Conservation (phyloP, 2,888 invertebrate species). For the Podotricha telesiphe region DNA sequence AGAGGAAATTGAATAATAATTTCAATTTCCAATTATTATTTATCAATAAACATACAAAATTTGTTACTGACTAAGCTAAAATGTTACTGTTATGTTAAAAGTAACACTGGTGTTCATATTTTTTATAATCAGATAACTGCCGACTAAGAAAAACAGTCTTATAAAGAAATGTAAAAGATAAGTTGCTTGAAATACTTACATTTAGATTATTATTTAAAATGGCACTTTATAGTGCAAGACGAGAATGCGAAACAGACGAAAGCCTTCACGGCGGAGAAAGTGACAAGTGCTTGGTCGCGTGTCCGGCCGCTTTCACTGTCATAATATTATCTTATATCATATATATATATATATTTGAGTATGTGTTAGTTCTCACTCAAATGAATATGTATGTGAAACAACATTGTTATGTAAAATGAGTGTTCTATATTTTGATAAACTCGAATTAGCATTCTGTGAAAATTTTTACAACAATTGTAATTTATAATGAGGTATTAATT, state of each 20-base stretch:
- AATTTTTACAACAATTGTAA: background rate
- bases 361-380: slow-evolving; percentile 6
- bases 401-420: background rate
- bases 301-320: slow-evolving; percentile 38
- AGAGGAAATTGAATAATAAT: no score
- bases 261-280: slow-evolving; percentile 37
- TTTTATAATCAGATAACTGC: background rate
- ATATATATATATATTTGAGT: background rate
- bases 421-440: background rate
- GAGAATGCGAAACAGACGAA: slow-evolving; percentile 24
- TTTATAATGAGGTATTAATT: no score
- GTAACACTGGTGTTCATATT: background rate
- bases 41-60: no score
- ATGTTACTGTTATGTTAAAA: no score
- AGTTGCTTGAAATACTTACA: background rate
- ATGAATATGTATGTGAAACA: background rate
- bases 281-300: slow-evolving; percentile 35
- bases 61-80: no score
- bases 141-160: no score
- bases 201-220: slow-evolving; percentile 20
- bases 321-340: slow-evolving; percentile 31
- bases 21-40: no score
- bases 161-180: background rate
- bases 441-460: background rate
- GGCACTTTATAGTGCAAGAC: slow-evolving; percentile 32